Conservation (phyloP, 2,113 vertebrate species). For the Sinocyclocheilus grahami region DNA sequence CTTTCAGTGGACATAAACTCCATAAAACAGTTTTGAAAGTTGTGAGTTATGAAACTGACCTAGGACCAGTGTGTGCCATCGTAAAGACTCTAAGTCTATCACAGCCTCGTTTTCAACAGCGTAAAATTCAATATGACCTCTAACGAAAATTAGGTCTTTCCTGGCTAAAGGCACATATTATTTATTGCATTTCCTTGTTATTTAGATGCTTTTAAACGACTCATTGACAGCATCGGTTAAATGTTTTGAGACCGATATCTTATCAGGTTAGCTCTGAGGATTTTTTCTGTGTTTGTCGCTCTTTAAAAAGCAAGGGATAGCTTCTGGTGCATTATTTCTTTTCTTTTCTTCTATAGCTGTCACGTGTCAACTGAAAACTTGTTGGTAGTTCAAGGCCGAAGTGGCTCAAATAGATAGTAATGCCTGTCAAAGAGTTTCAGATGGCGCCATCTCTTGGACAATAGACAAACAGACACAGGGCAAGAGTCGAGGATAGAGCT, state of each 20-base stretch:
- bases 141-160: not conserved
- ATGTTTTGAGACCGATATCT: not conserved
- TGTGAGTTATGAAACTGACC: too few relatives aligned
- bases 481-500: not conserved
- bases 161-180: not conserved
- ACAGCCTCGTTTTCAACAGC: too few relatives aligned
- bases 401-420: not conserved
- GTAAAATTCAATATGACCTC: too few relatives aligned
- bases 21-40: too few relatives aligned
- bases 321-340: not conserved
- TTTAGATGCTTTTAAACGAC: not conserved
- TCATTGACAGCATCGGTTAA: not conserved
- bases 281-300: not conserved
- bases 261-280: not conserved
- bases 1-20: too few relatives aligned
- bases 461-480: not conserved
- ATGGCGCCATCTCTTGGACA: constrained; percentile 15
- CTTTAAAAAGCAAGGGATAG: not conserved
- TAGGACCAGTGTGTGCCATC: too few relatives aligned
- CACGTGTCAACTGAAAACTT: not conserved
- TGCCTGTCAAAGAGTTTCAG: not conserved
- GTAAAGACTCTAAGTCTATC: too few relatives aligned
- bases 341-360: not conserved
- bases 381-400: not conserved
- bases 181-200: not conserved